These are phyloP conservation scores for Drosophila equinoxialis DNA, from an alignment of 1,140 invertebrate species.

Conservation along the genomic window DNA sequence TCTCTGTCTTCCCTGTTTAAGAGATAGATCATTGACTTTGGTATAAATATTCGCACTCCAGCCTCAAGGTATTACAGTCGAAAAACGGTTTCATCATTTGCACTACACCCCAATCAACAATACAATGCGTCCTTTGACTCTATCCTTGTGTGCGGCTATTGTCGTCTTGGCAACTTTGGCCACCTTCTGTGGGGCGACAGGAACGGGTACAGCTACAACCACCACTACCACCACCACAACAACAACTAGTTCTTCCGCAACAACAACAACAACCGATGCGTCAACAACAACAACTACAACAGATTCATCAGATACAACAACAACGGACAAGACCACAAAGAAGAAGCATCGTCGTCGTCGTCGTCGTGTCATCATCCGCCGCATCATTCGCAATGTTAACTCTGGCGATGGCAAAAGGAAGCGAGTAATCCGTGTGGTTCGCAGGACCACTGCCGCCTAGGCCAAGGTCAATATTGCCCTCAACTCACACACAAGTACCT, in stretches of 20 bases:
- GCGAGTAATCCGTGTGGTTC: neutral
- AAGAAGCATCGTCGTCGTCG: neutral
- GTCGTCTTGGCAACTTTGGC: neutral
- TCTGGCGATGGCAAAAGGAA: neutral
- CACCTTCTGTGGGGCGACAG: neutral
- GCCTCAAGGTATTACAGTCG: neutral
- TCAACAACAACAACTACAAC: neutral
- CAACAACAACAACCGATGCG: neutral
- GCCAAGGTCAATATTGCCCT: neutral
- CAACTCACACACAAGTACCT: conserved; percentile 6
- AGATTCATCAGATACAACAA: neutral
- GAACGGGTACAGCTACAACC: neutral
- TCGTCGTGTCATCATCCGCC: neutral
- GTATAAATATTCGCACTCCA: conserved; percentile 5
- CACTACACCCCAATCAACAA: neutral
- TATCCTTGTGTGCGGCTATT: neutral
- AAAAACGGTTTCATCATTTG: neutral
- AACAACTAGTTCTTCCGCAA: neutral
- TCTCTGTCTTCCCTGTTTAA: neutral
- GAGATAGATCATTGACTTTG: neutral
- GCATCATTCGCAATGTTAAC: neutral
- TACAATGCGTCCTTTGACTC: neutral
- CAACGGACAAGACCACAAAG: neutral
- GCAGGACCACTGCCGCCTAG: neutral
- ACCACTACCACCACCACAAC: neutral